These are phyloP conservation scores for Orchesella cincta DNA, from an alignment of 1,140 invertebrate genomes.

Conservation along the genomic window DNA sequence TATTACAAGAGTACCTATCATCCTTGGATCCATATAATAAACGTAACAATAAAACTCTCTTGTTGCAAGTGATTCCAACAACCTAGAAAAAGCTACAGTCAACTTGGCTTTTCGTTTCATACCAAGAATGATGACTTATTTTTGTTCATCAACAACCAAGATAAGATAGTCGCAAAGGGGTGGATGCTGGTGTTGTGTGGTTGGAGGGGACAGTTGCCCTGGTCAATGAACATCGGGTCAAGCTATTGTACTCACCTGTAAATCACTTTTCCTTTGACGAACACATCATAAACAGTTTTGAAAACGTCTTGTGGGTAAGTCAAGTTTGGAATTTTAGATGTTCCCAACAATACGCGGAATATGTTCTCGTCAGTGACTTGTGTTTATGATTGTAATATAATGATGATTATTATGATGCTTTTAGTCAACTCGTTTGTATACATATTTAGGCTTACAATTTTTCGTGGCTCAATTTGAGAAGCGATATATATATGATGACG, in stretches of 20 bases:
- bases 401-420: not conserved
- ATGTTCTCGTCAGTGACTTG: not conserved
- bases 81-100: too few relatives aligned
- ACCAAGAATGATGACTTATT: too few relatives aligned
- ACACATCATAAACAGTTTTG: conserved; percentile 21
- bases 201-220: too few relatives aligned
- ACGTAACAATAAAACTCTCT: too few relatives aligned
- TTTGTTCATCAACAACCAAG: too few relatives aligned
- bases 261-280: conserved; percentile 14
- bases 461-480: not conserved
- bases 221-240: too few relatives aligned
- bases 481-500: not conserved
- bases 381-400: not conserved
- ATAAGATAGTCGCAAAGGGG: too few relatives aligned
- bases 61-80: too few relatives aligned
- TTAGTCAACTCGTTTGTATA: conserved; percentile 16
- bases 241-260: too few relatives aligned
- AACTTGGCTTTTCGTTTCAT: too few relatives aligned
- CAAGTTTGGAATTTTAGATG: not conserved
- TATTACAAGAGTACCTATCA: too few relatives aligned
- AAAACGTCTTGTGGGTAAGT: conserved; percentile 4
- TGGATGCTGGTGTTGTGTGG: too few relatives aligned
- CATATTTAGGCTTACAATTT: not conserved
- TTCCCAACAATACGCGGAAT: not conserved
- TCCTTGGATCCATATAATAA: not conserved